A percentile compares a stretch with the other conserved stretches of the same genome.
These are phyloP conservation scores for Dicrostonyx torquatus DNA, from an alignment of 2,797 vertebrate species.

Conservation along the genomic window DNA sequence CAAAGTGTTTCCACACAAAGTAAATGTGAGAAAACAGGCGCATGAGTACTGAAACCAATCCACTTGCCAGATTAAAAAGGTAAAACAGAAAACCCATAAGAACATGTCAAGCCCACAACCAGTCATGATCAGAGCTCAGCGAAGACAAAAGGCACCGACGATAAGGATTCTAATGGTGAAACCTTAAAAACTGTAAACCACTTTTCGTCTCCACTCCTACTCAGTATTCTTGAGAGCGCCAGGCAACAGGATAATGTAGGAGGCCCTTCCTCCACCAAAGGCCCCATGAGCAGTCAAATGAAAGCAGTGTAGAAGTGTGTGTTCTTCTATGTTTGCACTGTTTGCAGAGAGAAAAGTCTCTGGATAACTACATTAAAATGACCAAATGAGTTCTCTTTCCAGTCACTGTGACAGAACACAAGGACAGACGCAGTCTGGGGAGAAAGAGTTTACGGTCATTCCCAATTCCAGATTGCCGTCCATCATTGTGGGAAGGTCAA, in stretches of 20 bases:
- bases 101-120: neutral
- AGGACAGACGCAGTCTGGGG: no score
- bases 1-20: neutral
- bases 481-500: no score
- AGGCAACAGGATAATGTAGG: neutral
- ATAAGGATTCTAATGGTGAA: constrained; percentile 8
- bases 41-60: neutral
- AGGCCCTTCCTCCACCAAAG: no score
- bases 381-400: neutral
- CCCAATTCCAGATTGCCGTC: no score
- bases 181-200: neutral
- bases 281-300: no score
- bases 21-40: neutral
- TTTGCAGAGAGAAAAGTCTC: neutral
- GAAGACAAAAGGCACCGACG: neutral
- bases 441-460: neutral
- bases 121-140: neutral
- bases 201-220: neutral
- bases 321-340: neutral
- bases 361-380: neutral
- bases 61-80: neutral
- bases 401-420: neutral
- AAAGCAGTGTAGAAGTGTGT: neutral
- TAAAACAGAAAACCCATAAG: neutral
- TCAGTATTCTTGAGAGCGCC: neutral